Evolutionary conservation across 2,797 vertebrate species (phyloP), one percentile per base, ranked within the genome.

Genomic region (Clarias laeviceps): DNA sequence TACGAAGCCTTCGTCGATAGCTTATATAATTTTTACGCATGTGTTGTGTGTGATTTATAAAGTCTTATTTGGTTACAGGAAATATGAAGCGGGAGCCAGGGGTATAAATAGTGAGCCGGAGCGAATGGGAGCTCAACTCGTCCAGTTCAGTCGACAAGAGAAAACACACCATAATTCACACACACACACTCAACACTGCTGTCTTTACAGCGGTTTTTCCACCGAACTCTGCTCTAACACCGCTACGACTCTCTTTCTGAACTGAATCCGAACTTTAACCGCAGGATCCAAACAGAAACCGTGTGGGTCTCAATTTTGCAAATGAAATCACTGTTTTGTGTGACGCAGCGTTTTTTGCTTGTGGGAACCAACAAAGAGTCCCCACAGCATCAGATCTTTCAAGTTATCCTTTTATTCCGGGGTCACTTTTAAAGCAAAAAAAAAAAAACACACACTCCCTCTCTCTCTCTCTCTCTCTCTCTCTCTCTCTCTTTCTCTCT

Each of bases 1-100:
- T 92, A 90, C 88, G 86, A 93, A 92, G 80, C 91, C 90, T 93
- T 92, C 89, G 69, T 93, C 93, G 94, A 92, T 93, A 93, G 89
- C 87, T 93, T 93, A 92, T 88, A 91, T 92, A 89, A 90, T 88
- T 90, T 92, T 93, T 93, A 91, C 90, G 90, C 92, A 93, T 90
- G 91, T 89, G 88, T 90, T 92, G 9, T 50, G 14, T 62, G 40
- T 92, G 91, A 94, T 94, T 94, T 94, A 94, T 90, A 90, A 90
- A 90, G 91, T 91, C 91, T 88, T 89, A 92, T 93, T 92, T 90
- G 90, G 92, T 94, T 92, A 90, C 92, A 93, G 93, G 93, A 93
- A 94, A 93, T 93, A 92, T 77, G 37, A 85, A 77, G 88, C 89
- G 27, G 89, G 89, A 90, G 92, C 84, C 84, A 89, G 84, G 87